Conservation (phyloP, 2,113 vertebrate genomes). For the Pachypanchax playfairii region DNA sequence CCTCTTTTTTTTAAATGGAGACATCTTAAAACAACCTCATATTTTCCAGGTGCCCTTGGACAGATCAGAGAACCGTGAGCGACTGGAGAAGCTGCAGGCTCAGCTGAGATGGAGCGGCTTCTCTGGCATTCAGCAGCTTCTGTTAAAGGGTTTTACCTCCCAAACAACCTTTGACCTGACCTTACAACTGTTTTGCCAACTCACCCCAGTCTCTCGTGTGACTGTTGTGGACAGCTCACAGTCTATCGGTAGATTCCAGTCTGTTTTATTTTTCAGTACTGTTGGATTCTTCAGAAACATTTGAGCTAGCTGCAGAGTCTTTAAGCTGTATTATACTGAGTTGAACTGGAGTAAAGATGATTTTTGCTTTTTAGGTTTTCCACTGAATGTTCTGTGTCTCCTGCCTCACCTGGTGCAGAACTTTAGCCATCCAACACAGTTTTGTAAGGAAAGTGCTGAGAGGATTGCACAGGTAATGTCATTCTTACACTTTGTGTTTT, state of each 20-base stretch:
- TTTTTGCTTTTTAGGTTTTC: conserved; percentile 84
- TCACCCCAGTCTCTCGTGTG: conserved; percentile 93
- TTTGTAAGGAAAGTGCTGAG: conserved; percentile 96
- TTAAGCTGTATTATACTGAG: neutral
- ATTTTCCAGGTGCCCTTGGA: conserved; percentile 88
- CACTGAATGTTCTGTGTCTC: conserved; percentile 95
- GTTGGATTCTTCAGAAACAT: neutral
- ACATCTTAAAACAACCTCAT: too few relatives aligned
- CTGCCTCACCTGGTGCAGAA: conserved; percentile 97
- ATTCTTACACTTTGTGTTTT: neutral
- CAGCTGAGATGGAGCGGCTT: conserved; percentile 97
- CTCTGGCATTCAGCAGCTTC: conserved; percentile 93
- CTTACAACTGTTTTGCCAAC: conserved; percentile 93
- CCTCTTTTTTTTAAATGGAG: too few relatives aligned
- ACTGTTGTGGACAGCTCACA: conserved; percentile 98
- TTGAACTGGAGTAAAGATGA: neutral
- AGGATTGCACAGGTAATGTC: conserved; percentile 92
- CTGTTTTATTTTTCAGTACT: neutral
- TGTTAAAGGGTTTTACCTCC: conserved; percentile 97
- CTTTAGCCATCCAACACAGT: conserved; percentile 93
- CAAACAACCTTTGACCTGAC: conserved; percentile 93
- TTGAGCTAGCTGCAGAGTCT: neutral
- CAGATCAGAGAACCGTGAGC: conserved; percentile 93
- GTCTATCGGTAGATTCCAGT: conserved; percentile 85
- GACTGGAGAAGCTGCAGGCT: conserved; percentile 94